A percentile compares a stretch with the other conserved stretches of the same genome.
These are phyloP conservation scores for Dendrocincla fuliginosa DNA, from an alignment of 2,797 vertebrate species.

Conservation along the genomic window DNA sequence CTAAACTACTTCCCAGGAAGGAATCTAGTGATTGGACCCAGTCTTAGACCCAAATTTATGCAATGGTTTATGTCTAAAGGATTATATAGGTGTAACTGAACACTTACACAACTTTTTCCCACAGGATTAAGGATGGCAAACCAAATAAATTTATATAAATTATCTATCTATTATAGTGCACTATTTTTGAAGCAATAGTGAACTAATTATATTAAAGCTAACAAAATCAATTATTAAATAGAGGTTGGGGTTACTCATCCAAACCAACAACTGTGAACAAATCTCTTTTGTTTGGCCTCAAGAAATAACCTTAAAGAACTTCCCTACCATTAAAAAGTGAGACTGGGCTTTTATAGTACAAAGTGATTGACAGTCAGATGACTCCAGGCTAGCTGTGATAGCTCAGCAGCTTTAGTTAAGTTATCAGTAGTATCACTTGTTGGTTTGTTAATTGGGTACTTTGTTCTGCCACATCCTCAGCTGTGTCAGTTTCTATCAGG, in stretches of 20 bases:
- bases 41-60: neutral
- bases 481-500: neutral
- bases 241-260: neutral
- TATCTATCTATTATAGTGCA: neutral
- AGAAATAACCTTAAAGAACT: neutral
- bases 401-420: neutral
- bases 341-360: neutral
- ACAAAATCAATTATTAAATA: neutral
- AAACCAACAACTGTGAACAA: neutral
- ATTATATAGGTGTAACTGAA: neutral
- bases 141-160: neutral
- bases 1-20: neutral
- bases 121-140: neutral
- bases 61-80: neutral
- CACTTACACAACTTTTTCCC: neutral
- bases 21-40: neutral
- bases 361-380: neutral
- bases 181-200: neutral
- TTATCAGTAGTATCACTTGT: neutral
- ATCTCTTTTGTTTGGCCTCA: neutral
- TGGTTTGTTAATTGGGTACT: neutral
- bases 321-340: neutral
- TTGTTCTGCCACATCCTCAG: neutral
- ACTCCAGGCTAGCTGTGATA: neutral
- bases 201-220: neutral